Evolutionary conservation across 2,113 vertebrate genomes (phyloP).

Genomic region (Poecilia latipinna): DNA sequence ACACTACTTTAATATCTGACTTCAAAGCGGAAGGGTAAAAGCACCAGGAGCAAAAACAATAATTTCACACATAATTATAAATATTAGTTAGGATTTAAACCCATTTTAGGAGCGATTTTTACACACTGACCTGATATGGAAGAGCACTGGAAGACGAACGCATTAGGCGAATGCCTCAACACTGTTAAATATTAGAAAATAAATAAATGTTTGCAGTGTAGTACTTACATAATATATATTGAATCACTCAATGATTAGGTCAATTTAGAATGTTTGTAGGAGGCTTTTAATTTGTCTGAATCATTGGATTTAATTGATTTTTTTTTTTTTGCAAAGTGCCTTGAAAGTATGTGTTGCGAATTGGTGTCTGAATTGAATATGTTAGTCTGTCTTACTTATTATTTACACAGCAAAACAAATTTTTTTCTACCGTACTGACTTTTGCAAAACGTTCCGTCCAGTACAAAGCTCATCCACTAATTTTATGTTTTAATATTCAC

Average conservation of each 20-base stretch:
- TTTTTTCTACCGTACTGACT: no score
- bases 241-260: not conserved
- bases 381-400: no score
- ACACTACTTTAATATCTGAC: slow-evolving; percentile 79
- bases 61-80: slow-evolving; percentile 80
- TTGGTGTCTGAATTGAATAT: no score
- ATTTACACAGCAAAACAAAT: no score
- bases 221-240: not conserved
- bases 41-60: slow-evolving; percentile 79
- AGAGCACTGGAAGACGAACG: slow-evolving; percentile 29
- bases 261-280: not conserved
- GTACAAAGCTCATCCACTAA: no score
- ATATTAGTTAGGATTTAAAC: slow-evolving; percentile 76
- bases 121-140: slow-evolving; percentile 63
- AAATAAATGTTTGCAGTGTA: not conserved
- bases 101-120: slow-evolving; percentile 64
- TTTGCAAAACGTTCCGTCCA: no score
- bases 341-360: no score
- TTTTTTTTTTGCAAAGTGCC: not conserved
- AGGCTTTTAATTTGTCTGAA: not conserved
- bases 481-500: not conserved
- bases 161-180: slow-evolving; percentile 15
- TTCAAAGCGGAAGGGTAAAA: slow-evolving; percentile 77
- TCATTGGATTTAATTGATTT: not conserved
- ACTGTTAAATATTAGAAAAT: not conserved